Base-by-base conservation (phyloP, 2,797 vertebrate species). In the Gymnodraco acuticeps region DNA sequence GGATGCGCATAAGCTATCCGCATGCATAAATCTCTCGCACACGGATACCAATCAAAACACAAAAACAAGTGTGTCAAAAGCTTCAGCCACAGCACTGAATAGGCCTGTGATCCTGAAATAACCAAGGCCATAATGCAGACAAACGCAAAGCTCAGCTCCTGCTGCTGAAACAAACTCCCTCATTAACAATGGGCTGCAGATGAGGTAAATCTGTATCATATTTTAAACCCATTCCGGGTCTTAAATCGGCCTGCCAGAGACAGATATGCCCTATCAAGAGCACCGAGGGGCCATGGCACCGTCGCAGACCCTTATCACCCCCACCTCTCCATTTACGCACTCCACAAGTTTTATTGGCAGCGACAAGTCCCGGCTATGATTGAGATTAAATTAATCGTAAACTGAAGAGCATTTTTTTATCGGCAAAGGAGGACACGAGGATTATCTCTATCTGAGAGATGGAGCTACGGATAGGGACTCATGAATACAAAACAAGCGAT, bases 341-440 rank as follows among this genome's bases (percentile, higher is more conserved):
- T 86, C 81, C 85, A 89, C 80, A 80, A 94, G 90, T 93, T 95
- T 95, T 95, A 95, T 96, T 95, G 94, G 94, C 93, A 91, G 82
- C 70, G 84, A 93, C 83, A 83, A 93, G 85, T 93, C 85, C 61
- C 77, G 84, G 86, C 93, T 85, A 89, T 95, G 95, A 96, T 96
- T 95, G 94, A 93, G 93, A 95, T 94, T 95, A 96, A 96, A 96
- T 96, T 94, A 95, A 94, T 95, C 89, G 89, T 94, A 95, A 96
- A 94, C 89, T 94, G 93, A 93, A 95, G 90, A 90, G 94, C 85
- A 75, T 89, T 93, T 89, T 93, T 93, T 93, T 94, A 93, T 95
- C 95, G 64, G 77, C 70, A 85, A 88, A 89, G 65, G 72, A 89
- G 76, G 85, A 90, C 90, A 92, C 83, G 80, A 82, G 89, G 87